phyloP scores from a whole-genome alignment of 2,888 invertebrate genomes.

The Acanthopleura granulata region DNA sequence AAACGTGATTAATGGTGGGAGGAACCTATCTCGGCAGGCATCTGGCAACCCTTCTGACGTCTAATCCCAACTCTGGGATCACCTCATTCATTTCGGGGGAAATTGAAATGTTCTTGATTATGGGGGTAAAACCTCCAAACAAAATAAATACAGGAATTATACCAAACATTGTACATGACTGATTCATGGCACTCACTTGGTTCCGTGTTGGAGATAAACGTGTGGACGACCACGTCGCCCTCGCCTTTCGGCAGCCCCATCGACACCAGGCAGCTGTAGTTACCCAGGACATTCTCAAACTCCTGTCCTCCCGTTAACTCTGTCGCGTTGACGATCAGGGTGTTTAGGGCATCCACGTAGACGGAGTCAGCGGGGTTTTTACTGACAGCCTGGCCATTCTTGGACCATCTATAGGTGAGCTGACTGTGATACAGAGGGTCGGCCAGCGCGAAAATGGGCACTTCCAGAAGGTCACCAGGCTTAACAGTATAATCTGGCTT shows the following conservation, averaged over 20 bases:
- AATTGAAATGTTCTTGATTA: too few species aligned
- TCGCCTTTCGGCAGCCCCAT: neutral
- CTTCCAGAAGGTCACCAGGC: neutral
- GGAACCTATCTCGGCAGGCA: too few species aligned
- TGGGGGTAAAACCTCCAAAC: neutral
- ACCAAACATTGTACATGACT: neutral
- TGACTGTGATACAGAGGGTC: neutral
- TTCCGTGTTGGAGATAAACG: neutral
- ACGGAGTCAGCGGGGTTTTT: neutral
- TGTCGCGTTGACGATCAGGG: neutral
- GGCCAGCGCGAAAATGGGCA: neutral
- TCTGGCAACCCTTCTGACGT: too few species aligned
- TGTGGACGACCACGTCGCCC: neutral
- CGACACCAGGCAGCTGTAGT: neutral
- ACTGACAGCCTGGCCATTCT: neutral
- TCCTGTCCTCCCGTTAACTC: neutral
- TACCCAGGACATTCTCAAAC: neutral
- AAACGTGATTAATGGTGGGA: too few species aligned
- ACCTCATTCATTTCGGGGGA: too few species aligned
- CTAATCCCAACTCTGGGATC: too few species aligned
- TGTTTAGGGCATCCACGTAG: neutral
- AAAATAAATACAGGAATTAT: neutral
- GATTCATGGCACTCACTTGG: neutral
- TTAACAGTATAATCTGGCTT: neutral
- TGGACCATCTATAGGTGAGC: neutral